Evolutionary conservation across 2,888 invertebrate genomes (phyloP).

Genomic region (Mesorhabditis belari): DNA sequence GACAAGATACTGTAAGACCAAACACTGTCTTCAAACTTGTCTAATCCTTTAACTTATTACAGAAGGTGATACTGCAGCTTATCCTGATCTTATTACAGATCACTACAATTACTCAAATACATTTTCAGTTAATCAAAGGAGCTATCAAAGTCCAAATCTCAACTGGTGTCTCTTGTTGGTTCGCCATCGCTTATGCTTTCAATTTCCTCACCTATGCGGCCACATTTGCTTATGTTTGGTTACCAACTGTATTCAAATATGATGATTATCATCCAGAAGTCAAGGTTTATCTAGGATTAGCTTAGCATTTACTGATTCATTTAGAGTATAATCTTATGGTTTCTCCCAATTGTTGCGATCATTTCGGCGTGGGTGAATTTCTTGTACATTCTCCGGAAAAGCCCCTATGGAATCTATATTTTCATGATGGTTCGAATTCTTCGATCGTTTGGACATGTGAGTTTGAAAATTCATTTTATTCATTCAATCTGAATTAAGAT

Average conservation of each 20-base stretch:
- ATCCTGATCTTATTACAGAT: too few relatives aligned
- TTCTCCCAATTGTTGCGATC: slow-evolving; percentile 49
- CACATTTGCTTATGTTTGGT: slow-evolving; percentile 44
- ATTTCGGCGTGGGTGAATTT: slow-evolving; percentile 47
- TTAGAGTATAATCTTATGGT: slow-evolving; percentile 32
- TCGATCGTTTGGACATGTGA: slow-evolving; percentile 39
- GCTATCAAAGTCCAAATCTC: slow-evolving; percentile 33
- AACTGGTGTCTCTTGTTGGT: slow-evolving; percentile 38
- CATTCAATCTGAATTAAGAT: neutral
- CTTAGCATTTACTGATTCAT: neutral
- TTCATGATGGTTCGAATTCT: slow-evolving; percentile 51
- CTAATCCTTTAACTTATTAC: too few relatives aligned
- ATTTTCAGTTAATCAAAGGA: slow-evolving; percentile 41
- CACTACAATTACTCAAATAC: too few relatives aligned
- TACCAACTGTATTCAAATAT: slow-evolving; percentile 41
- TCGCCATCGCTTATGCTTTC: slow-evolving; percentile 38
- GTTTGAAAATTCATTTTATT: slow-evolving; percentile 2
- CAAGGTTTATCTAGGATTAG: slow-evolving; percentile 17
- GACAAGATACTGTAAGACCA: too few relatives aligned
- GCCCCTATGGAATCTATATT: slow-evolving; percentile 50
- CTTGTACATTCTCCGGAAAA: slow-evolving; percentile 32
- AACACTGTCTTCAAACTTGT: too few relatives aligned
- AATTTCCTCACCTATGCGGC: slow-evolving; percentile 41
- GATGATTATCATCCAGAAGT: slow-evolving; percentile 44
- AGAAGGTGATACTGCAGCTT: too few relatives aligned